Percentiles rank a stretch among this genome's conserved stretches.
phyloP scores from a whole-genome alignment of 37 sponge, comb jelly and placozoan species.

The Theonella swinhoei region DNA sequence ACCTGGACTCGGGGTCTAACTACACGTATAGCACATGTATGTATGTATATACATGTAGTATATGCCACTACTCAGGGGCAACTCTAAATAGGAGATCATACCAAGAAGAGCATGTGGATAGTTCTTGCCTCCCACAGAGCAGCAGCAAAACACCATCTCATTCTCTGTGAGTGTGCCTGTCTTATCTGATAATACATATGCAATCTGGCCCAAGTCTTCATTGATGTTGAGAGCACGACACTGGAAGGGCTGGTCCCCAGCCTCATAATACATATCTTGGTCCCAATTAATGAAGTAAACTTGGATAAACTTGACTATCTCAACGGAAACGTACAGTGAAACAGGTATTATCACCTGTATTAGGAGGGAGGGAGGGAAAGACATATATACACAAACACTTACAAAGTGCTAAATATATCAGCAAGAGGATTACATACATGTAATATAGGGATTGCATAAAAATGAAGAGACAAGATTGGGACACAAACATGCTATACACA shows the following conservation, averaged over 20 bases:
- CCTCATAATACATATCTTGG: constrained; percentile 71
- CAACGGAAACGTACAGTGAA: constrained; percentile 88
- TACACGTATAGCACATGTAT: too few species aligned
- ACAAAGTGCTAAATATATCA: not conserved
- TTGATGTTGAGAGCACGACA: constrained; percentile 81
- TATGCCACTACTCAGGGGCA: too few species aligned
- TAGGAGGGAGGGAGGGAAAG: not conserved
- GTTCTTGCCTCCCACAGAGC: constrained; percentile 64
- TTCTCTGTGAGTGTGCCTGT: constrained; percentile 90
- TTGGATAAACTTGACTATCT: constrained; percentile 79
- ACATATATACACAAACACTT: too few species aligned
- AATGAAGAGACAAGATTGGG: too few species aligned
- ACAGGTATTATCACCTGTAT: constrained; percentile 79
- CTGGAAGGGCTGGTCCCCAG: constrained; percentile 50
- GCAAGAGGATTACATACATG: too few species aligned
- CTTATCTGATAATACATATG: constrained; percentile 89
- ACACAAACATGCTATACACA: too few species aligned
- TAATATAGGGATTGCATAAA: too few species aligned
- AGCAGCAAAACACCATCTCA: constrained; percentile 72
- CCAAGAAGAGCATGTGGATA: constrained; percentile 55
- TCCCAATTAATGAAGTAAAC: constrained; percentile 84
- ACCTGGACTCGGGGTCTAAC: too few species aligned
- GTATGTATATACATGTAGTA: too few species aligned
- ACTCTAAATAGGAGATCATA: too few species aligned
- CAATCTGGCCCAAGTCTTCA: constrained; percentile 89